These are phyloP conservation scores for Dendrolimus punctatus DNA, from an alignment of 1,140 invertebrate genomes.

Conservation along the genomic window DNA sequence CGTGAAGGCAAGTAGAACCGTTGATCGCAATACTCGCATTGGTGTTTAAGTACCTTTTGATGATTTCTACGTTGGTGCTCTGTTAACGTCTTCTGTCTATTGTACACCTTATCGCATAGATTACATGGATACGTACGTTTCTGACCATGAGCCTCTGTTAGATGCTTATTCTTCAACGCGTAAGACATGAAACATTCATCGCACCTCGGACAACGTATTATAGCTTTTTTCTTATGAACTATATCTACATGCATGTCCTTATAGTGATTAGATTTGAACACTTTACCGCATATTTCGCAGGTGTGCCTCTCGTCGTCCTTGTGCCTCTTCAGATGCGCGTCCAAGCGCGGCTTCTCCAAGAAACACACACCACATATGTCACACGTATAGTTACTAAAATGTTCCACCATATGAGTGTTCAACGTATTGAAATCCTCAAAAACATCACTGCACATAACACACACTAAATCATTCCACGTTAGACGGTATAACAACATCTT, in stretches of 20 bases:
- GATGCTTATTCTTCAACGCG: conserved; percentile 56
- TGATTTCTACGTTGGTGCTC: conserved; percentile 58
- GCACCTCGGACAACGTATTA: conserved; percentile 53
- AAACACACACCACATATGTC: conserved; percentile 61
- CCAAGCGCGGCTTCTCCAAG: conserved; percentile 46
- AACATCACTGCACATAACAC: conserved; percentile 57
- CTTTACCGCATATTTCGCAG: conserved; percentile 59
- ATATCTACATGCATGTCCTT: conserved; percentile 64
- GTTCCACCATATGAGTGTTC: conserved; percentile 59
- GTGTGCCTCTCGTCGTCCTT: conserved; percentile 54
- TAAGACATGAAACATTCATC: conserved; percentile 64
- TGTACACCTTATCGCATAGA: conserved; percentile 62
- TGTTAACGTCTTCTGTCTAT: conserved; percentile 57
- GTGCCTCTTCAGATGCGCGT: conserved; percentile 53
- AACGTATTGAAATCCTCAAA: conserved; percentile 60
- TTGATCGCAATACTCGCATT: conserved; percentile 61
- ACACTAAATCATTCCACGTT: conserved; percentile 60
- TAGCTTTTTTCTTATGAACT: conserved; percentile 61
- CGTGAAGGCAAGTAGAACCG: conserved; percentile 51
- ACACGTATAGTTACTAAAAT: conserved; percentile 60
- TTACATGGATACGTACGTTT: conserved; percentile 60
- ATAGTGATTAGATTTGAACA: conserved; percentile 61
- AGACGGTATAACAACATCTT: conserved; percentile 47
- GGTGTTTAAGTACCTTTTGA: conserved; percentile 56
- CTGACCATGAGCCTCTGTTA: conserved; percentile 57